Percentiles rank a stretch among this genome's conserved stretches.
Conservation (phyloP, 2,888 invertebrate genomes). For the Erynnis tages region DNA sequence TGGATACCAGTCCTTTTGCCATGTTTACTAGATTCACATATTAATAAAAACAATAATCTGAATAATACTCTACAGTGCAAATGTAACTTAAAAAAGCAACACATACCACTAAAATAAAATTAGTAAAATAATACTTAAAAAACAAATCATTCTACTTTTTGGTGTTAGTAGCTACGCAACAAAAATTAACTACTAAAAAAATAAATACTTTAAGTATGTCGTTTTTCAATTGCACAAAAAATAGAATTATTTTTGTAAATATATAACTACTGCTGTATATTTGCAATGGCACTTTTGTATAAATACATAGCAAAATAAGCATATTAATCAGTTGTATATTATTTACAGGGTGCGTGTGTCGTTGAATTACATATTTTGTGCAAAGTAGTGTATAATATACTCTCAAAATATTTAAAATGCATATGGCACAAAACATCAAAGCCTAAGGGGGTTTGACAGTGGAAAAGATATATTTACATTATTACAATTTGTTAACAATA, state of each 20-base stretch:
- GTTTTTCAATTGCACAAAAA: slow-evolving; percentile 59
- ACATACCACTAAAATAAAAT: slow-evolving; percentile 32
- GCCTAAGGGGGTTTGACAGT: slow-evolving; percentile 52
- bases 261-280: slow-evolving; percentile 36
- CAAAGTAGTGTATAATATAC: slow-evolving; percentile 40
- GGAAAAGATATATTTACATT: slow-evolving; percentile 59
- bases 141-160: slow-evolving; percentile 65
- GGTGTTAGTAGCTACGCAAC: slow-evolving; percentile 76
- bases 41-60: slow-evolving; percentile 10
- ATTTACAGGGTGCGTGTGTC: slow-evolving; percentile 37
- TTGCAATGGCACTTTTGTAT: slow-evolving; percentile 70
- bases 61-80: slow-evolving; percentile 10
- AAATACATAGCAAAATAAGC: slow-evolving; percentile 65
- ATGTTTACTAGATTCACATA: background rate
- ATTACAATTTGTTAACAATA: slow-evolving; percentile 38
- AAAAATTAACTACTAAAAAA: slow-evolving; percentile 57
- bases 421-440: slow-evolving; percentile 74
- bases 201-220: slow-evolving; percentile 66
- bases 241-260: slow-evolving; percentile 37
- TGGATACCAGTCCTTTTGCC: background rate
- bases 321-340: slow-evolving; percentile 42
- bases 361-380: slow-evolving; percentile 42
- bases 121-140: slow-evolving; percentile 55
- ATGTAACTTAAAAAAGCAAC: slow-evolving; percentile 31
- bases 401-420: slow-evolving; percentile 48